Base-by-base conservation (phyloP, 2,888 invertebrate genomes). In the Chirona hameri region DNA sequence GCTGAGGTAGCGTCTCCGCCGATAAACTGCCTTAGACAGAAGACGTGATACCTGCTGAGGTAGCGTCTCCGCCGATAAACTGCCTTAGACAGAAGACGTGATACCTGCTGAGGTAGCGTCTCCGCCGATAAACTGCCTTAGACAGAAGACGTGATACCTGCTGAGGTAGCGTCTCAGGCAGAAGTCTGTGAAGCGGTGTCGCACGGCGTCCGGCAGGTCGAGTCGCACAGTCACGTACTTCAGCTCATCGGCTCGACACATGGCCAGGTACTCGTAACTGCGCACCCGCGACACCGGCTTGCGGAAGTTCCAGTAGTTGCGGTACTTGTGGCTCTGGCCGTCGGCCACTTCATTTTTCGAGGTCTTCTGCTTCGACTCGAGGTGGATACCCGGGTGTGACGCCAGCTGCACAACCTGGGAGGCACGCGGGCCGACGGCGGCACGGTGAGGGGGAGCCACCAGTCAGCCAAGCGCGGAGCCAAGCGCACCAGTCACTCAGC, bases 221-320 rank as follows among this genome's bases (percentile, higher is more conserved):
- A 76, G 21, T 5, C 39, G 18, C 76, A 76, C 76, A 5, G 39
- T 39, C 21, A 76, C 29, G 21, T 21, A 24, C 76, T 76, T 76
- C 76, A 31, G 31, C 2, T 76, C 76, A 31, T 76, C 76, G 21
- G 76, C 76, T 7, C 76, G 76, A 21, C 76, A 76, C 1, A 76
- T 76, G 76, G 76, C 76, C 76, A 76, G 39, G 39, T 76, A 76
- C 76, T 76, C 76, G 76, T 39, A 76, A 24, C 76, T 76, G 39
- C 76, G 76, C 21, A 76, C 76, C 76, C 31, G 29, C 18, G 21
- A 7, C 39, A 76, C 39, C 39, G 76, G 76, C 76, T 76, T 76
- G 76, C 76, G 76, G 76, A 39, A 76, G 39, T 15, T 18, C 21
- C 15, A 9, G 76, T 76, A 76, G 76, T 76, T 76, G 31, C 29